phyloP scores from a whole-genome alignment of 2,888 invertebrate species.

The Leptinotarsa peninsularis region DNA sequence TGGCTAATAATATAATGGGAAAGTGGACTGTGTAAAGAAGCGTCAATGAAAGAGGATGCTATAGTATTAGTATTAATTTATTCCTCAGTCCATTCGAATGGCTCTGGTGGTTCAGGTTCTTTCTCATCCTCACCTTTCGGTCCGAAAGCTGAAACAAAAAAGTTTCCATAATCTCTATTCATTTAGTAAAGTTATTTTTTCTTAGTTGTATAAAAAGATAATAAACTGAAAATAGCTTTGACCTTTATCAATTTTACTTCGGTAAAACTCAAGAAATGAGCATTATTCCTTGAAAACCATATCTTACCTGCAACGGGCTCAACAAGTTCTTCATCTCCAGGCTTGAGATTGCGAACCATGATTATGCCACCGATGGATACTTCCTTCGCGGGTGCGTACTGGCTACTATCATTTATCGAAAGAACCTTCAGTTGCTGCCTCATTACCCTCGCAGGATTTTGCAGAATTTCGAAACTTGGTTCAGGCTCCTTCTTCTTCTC shows the following conservation, averaged over 20 bases:
- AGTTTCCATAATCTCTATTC: not conserved
- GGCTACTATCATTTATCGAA: constrained; percentile 82
- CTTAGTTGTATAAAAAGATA: no score
- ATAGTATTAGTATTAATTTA: constrained; percentile 61
- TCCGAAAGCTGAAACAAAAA: constrained; percentile 75
- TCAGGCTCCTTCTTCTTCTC: constrained; percentile 87
- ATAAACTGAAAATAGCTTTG: no score
- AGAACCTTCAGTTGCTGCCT: constrained; percentile 88
- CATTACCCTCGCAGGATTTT: constrained; percentile 95
- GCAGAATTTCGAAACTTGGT: constrained; percentile 89
- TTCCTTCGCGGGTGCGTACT: constrained; percentile 90
- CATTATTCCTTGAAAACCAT: not conserved
- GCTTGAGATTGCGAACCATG: constrained; percentile 88
- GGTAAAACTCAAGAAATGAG: no score
- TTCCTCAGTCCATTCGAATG: constrained; percentile 95
- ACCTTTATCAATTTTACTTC: no score
- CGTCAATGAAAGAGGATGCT: not conserved
- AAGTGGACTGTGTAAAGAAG: not conserved
- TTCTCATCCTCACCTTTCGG: constrained; percentile 94
- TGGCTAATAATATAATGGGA: not conserved
- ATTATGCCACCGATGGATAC: constrained; percentile 95
- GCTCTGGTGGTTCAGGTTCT: constrained; percentile 97
- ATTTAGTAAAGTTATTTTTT: no score
- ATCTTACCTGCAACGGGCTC: constrained; percentile 84
- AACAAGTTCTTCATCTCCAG: constrained; percentile 85